phyloP scores from a whole-genome alignment of 1,140 invertebrate species.

The Macrobrachium rosenbergii region DNA sequence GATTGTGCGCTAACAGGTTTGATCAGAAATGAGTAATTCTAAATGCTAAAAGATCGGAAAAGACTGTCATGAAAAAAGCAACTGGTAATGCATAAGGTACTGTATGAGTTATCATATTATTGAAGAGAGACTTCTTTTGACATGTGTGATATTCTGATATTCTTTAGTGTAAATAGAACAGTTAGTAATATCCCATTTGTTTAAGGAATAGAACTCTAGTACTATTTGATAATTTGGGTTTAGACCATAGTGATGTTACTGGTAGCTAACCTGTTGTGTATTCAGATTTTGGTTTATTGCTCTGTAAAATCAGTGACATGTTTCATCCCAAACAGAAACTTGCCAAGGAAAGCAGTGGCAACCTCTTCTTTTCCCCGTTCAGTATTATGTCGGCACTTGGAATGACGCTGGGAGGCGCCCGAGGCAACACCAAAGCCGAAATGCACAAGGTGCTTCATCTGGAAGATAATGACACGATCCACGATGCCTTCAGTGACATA shows the following conservation, averaged over 20 bases:
- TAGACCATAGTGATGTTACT: background rate
- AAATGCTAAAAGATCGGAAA: too few relatives aligned
- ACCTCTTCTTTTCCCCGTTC: conserved; percentile 49
- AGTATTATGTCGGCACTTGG: conserved; percentile 48
- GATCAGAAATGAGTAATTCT: too few relatives aligned
- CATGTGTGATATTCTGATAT: too few relatives aligned
- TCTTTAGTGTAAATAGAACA: too few relatives aligned
- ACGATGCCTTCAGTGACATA: conserved; percentile 48
- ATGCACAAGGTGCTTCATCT: conserved; percentile 39
- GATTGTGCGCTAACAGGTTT: too few relatives aligned
- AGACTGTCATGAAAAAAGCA: too few relatives aligned
- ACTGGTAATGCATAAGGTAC: too few relatives aligned
- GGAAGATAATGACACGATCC: conserved; percentile 32
- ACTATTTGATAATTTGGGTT: background rate
- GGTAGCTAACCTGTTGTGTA: too few relatives aligned
- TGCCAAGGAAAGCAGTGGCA: conserved; percentile 11
- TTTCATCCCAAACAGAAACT: conserved; percentile 30
- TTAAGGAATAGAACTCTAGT: background rate
- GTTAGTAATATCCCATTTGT: background rate
- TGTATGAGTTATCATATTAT: too few relatives aligned
- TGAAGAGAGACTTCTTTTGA: too few relatives aligned
- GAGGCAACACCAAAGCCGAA: conserved; percentile 36
- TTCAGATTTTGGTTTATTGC: too few relatives aligned
- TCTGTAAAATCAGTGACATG: background rate
- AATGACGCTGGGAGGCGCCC: conserved; percentile 45